A percentile compares a stretch with the other conserved stretches of the same genome.
Conservation (phyloP, 23 tunicate species). For the Ciona savignyi region DNA sequence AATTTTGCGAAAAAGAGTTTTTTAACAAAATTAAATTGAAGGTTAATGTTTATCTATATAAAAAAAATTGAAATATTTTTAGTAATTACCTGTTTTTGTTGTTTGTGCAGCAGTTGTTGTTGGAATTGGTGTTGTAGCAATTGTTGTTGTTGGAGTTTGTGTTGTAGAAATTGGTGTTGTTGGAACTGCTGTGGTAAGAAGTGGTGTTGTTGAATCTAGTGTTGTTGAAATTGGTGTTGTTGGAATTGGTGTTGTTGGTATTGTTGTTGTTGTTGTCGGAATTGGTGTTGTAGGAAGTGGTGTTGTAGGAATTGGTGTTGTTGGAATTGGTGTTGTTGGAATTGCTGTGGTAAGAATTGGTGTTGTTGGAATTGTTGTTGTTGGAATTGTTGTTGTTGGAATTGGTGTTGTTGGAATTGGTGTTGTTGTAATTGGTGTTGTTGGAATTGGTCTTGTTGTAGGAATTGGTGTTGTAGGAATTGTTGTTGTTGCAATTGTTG, state of each 20-base stretch:
- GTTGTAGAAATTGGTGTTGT: slow-evolving; percentile 1
- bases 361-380: no score
- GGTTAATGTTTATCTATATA: no score
- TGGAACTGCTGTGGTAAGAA: not conserved
- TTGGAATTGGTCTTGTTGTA: no score
- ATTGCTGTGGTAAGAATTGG: no score
- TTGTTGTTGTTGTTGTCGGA: slow-evolving; percentile 13
- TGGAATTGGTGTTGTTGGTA: not conserved
- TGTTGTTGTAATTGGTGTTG: no score
- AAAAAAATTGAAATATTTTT: slow-evolving; percentile 4
- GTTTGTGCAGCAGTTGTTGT: not conserved
- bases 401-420: no score
- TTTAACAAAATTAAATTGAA: no score
- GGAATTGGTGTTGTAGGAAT: no score
- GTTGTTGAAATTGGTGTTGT: not conserved
- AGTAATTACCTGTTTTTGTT: not conserved
- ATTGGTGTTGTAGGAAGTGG: not conserved
- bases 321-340: no score
- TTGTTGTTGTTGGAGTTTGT: slow-evolving; percentile 3
- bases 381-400: no score
- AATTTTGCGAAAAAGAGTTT: no score
- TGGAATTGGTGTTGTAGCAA: not conserved
- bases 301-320: not conserved
- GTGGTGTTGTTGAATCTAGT: slow-evolving; percentile 3
- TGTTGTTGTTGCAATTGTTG: slow-evolving; percentile 5